Evolutionary conservation across 37 sponge, comb jelly and placozoan species (phyloP), one percentile per base, ranked within the genome.

Genomic region (Cladorhizidae sp.): DNA sequence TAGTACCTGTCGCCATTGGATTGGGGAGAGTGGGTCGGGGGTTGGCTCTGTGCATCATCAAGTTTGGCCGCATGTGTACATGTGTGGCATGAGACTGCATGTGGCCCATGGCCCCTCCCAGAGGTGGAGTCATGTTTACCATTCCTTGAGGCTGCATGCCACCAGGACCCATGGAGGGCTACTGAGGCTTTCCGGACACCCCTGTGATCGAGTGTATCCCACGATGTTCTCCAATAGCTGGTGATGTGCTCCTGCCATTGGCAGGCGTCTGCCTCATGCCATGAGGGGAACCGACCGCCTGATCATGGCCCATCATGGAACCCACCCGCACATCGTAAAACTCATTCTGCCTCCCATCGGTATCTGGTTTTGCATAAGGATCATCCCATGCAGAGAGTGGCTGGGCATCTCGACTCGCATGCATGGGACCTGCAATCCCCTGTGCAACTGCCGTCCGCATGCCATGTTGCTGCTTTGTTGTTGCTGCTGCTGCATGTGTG

Each of bases 211-310:
- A 35, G 1, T 32, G 77, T 64, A 77, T 77, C 17, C 64, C 77
- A 32, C 31, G 62, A 49, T 77, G 77, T 23, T 1, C 58, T 9
- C 75, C 49, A 65, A 32, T 11, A 31, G 9, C 49, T 9, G 9
- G 28, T 74, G 75, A 1, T 17, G 17, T 22, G 57, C 57, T 32
- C 75, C 23, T 33, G 57, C 37, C 40, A 77, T 62, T 36, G 33
- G 62, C 1, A 55, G 61, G 64, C 12, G n/a, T 40, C 76, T n/a
- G n/a, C n/a, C n/a, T n/a, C n/a, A 75, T 75, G 32, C 64, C 42
- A 17, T 21, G 25, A n/a, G 43, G 61, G 25, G 35, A 3, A 2
- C 67, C 67, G 12, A 33, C 67, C 67, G 31, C 5, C 29, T 22
- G 51, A 36, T 75, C 57, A 29, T 77, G 77, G 2, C 2, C 28